Base-by-base conservation (phyloP, 2,797 vertebrate species). In the Ctenopoma kingsleyae region DNA sequence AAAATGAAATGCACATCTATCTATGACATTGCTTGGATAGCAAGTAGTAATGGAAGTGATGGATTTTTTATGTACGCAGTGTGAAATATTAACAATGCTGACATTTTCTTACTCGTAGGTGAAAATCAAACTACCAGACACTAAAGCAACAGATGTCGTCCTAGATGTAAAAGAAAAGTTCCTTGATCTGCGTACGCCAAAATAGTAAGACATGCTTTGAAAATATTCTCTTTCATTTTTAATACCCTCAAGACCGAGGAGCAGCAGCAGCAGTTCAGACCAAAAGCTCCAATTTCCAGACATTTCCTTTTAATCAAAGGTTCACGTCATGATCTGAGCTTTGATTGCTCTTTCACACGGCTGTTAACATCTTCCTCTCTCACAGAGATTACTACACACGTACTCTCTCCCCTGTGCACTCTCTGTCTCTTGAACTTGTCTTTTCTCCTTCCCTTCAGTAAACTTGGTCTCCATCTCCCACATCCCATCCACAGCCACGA, bases 401-500 rank as follows among this genome's bases (percentile, higher is more conserved):
- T 23, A 13, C 67, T 8, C 16, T 16, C 15, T 55, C 12, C 7
- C 52, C 3, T 55, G 0, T 1, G 38, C 43, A 9, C 30, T 20
- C 32, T 2, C 3, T 10, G 0, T 36, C 66, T 51, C 17, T 54
- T 54, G 48, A 48, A 74, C 64, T 6, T 47, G 13, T 56, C 32
- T 50, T 40, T 52, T 50, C 15, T 38, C 47, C 32, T 51, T 22
- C 63, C 32, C 48, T 32, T 56, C 90, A 99, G 98, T 90, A 98
- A 96, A 85, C 91, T 99, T 49, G 94, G 96, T 69, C 87, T 99
- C 58, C 96, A 96, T 67, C 94, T 99, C 23, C 97, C 97, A 16
- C 92, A 97, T 59, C 90, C 90, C 0, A 92, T 97, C 23, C 93
- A 97, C 82, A 89, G 79, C 62, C 86, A 86, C 22, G 92, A 88